Percentiles rank a stretch among this genome's conserved stretches.
These are phyloP conservation scores for Mormyrus lacerda DNA, from an alignment of 2,113 vertebrate species.

Conservation along the genomic window DNA sequence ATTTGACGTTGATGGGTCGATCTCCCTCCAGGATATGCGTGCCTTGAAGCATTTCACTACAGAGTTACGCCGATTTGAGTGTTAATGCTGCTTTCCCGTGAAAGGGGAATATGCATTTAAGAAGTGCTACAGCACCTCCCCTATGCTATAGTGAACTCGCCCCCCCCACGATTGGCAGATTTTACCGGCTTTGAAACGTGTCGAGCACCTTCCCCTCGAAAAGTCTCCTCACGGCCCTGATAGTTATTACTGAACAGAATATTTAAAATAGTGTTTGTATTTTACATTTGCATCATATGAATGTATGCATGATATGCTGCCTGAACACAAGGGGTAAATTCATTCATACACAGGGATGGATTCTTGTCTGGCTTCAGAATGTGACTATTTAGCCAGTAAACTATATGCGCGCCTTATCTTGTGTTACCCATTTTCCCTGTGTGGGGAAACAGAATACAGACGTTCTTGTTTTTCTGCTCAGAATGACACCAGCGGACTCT, in stretches of 20 bases:
- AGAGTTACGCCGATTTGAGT: not conserved
- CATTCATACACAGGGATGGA: not conserved
- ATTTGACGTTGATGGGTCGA: not conserved
- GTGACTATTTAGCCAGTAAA: not conserved
- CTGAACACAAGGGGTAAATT: not conserved
- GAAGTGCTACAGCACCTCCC: not conserved
- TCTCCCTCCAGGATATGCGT: not conserved
- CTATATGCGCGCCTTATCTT: not conserved
- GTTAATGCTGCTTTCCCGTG: not conserved
- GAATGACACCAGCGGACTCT: slow-evolving; percentile 66
- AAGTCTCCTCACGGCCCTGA: not conserved
- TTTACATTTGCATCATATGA: not conserved
- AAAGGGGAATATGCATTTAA: not conserved
- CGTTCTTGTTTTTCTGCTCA: slow-evolving; percentile 28
- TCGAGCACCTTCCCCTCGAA: not conserved
- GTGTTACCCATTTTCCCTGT: not conserved
- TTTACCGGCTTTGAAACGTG: not conserved
- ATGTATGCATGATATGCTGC: not conserved
- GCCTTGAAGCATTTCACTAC: not conserved
- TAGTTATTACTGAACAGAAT: not conserved
- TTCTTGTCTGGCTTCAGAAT: not conserved
- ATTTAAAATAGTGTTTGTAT: not conserved
- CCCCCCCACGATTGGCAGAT: not conserved
- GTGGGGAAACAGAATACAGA: not conserved
- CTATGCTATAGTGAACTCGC: not conserved